Percentiles rank a stretch among this genome's conserved stretches.
Evolutionary conservation across 2,888 invertebrate genomes (phyloP).

Genomic region (Nasonovia ribisnigri): DNA sequence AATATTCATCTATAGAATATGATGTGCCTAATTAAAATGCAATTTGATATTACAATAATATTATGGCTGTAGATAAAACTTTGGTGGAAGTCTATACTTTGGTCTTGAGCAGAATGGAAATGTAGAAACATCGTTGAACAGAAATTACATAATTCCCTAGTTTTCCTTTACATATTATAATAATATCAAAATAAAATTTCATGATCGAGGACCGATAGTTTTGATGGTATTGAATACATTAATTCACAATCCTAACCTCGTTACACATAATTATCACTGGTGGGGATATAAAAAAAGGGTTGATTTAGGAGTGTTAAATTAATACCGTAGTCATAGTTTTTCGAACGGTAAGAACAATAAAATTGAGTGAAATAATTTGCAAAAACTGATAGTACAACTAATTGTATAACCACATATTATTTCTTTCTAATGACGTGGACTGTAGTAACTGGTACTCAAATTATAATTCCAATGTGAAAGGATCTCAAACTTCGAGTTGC

Average conservation of each 20-base stretch:
- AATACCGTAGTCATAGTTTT: neutral
- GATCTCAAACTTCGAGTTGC: neutral
- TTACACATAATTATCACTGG: neutral
- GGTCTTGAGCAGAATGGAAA: neutral
- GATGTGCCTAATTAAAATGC: neutral
- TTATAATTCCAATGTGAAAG: neutral
- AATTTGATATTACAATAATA: neutral
- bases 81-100: neutral
- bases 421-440: neutral
- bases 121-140: neutral
- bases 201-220: neutral
- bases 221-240: neutral
- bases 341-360: neutral
- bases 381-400: neutral
- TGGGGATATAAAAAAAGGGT: neutral
- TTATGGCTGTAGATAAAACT: neutral
- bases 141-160: neutral
- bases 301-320: neutral
- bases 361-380: neutral
- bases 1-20: neutral
- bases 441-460: neutral
- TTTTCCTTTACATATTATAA: neutral
- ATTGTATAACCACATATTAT: neutral
- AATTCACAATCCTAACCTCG: neutral
- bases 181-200: neutral